Evolutionary conservation across 2,888 invertebrate species (phyloP).

Genomic region (Lucinisca nassula): DNA sequence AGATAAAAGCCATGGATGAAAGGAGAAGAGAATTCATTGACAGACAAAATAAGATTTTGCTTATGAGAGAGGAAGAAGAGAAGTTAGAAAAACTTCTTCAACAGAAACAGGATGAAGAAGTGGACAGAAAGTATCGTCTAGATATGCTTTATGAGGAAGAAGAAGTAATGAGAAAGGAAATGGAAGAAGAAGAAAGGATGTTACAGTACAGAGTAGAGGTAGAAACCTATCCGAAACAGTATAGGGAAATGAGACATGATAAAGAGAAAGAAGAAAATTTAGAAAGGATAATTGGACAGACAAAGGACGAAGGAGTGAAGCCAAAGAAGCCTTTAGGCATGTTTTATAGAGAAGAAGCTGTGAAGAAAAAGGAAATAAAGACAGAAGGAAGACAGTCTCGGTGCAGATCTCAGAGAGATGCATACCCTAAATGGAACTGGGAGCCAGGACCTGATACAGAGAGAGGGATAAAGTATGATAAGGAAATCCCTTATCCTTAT

Average conservation of each 20-base stretch:
- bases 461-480: background rate
- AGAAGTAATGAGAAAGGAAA: background rate
- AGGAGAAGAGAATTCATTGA: background rate
- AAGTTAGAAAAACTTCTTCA: background rate
- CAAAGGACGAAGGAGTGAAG: background rate
- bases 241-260: background rate
- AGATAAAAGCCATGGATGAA: background rate
- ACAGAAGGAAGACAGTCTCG: background rate
- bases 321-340: background rate
- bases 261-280: too few species aligned
- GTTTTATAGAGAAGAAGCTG: background rate
- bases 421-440: background rate
- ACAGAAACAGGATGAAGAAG: background rate
- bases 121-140: background rate
- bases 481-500: too few species aligned
- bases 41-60: background rate
- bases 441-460: background rate
- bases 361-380: background rate
- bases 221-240: background rate
- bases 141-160: background rate
- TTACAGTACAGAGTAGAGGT: background rate
- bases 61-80: background rate
- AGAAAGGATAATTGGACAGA: too few species aligned
- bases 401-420: background rate
- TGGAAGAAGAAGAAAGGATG: background rate